These are phyloP conservation scores for Zygogramma bicolorata DNA, from an alignment of 2,888 invertebrate species.

Conservation along the genomic window DNA sequence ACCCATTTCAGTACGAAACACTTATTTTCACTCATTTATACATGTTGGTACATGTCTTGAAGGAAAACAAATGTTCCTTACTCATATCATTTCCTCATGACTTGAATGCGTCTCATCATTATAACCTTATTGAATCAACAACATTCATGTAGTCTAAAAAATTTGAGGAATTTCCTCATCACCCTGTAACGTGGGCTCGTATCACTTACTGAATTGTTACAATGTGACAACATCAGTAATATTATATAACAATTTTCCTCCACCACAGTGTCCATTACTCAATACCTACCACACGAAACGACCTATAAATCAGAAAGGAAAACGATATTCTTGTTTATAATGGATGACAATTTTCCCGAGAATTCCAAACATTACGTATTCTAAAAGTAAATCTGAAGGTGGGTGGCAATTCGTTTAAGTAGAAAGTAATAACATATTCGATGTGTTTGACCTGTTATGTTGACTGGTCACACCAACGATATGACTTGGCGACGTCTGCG, in stretches of 20 bases:
- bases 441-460: conserved; percentile 46
- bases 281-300: neutral
- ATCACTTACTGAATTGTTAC: neutral
- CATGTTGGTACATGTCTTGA: too few relatives aligned
- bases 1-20: too few relatives aligned
- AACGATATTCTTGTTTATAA: conserved; percentile 1
- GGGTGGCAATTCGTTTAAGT: conserved; percentile 53
- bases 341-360: conserved; percentile 38
- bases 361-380: conserved; percentile 43
- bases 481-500: conserved; percentile 43
- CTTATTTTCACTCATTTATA: too few relatives aligned
- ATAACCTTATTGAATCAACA: too few relatives aligned
- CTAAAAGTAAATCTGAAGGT: conserved; percentile 50
- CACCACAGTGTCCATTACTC: neutral
- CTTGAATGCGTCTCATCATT: too few relatives aligned
- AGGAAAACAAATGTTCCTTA: too few relatives aligned
- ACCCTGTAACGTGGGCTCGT: neutral
- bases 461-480: conserved; percentile 44
- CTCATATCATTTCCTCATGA: too few relatives aligned
- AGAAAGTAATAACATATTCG: conserved; percentile 48
- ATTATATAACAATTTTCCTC: neutral
- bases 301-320: neutral
- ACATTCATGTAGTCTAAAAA: too few relatives aligned
- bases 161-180: neutral
- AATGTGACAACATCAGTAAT: neutral